Percentiles rank a stretch among this genome's conserved stretches.
These are phyloP conservation scores for Elephas maximus DNA, from an alignment of 2,113 vertebrate genomes.

Conservation along the genomic window DNA sequence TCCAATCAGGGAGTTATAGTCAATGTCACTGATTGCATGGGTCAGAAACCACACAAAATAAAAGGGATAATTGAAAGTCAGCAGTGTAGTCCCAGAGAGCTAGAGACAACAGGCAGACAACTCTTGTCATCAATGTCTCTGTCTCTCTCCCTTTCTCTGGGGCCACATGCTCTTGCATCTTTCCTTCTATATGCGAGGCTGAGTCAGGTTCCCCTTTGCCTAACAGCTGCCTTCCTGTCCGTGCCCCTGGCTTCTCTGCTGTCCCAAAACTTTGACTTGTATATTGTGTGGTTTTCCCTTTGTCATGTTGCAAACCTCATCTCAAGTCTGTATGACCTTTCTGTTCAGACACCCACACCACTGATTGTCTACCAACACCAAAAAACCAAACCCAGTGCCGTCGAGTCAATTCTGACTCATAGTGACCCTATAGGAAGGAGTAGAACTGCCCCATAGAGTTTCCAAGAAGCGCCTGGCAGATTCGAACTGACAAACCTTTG, in stretches of 20 bases:
- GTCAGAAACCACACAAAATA: slow-evolving; percentile 48
- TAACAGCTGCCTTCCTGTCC: background rate
- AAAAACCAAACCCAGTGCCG: too few relatives aligned
- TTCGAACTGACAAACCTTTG: too few relatives aligned
- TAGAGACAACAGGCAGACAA: background rate
- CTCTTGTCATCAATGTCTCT: background rate
- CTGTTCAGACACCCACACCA: background rate
- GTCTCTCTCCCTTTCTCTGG: background rate
- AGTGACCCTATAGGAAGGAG: too few relatives aligned
- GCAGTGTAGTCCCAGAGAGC: background rate
- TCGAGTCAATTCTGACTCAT: too few relatives aligned
- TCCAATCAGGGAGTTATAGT: background rate
- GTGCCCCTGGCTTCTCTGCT: background rate
- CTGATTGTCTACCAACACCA: background rate
- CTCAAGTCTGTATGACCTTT: background rate
- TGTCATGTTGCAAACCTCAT: background rate
- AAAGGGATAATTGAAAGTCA: background rate
- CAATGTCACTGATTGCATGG: background rate
- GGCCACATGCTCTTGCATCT: background rate
- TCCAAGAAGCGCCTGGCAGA: too few relatives aligned
- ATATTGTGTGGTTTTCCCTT: background rate
- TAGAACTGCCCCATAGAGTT: too few relatives aligned
- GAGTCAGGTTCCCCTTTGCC: background rate
- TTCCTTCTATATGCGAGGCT: background rate
- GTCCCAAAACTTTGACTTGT: background rate